Evolutionary conservation across 1,140 invertebrate species (phyloP), one percentile per base, ranked within the genome.

Genomic region (Copidosoma floridanum): DNA sequence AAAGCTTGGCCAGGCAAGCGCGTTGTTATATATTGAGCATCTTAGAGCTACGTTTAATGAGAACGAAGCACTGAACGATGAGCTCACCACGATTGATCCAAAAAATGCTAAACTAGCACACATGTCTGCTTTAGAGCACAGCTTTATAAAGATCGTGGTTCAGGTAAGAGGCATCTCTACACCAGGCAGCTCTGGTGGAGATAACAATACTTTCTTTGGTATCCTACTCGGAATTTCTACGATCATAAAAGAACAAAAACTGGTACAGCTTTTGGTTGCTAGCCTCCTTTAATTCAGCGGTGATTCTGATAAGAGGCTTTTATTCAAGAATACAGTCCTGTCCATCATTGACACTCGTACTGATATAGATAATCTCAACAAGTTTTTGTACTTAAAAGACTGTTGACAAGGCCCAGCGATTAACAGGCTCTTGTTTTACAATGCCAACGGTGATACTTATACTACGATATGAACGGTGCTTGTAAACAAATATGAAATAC

Each of bases 361-460:
- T 2, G 58, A 65, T 20, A 21, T 65, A 14, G 32, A 56, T 16
- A 43, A 65, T 8, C 12, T 61, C 4, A 29, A 47, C 10, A 61
- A 65, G 53, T 57, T 65, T 14, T 16, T 55, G 32, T 57, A 65
- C 43, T 48, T 62, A 21, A 57, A 52, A 27, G 16, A 16, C 21
- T 23, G 20, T 5, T 32, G 60, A 32, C 26, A 48, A 2, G 63
- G 58, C 26, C 20, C 29, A 14, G 63, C 63, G 8, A 10, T 35
- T 4, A 46, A 65, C 29, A 56, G 51, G 20, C 21, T 65, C 1
- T 7, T 52, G 2, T n/a, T 56, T 44, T 65, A 43, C 29, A 29
- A 50, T 43, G n/a, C 58, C 14, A 65, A 47, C 38, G 47, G 35
- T 20, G 62, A 65, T 44, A 68, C 58, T 44, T 68, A 66, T 44